A percentile compares a stretch with the other conserved stretches of the same genome.
Evolutionary conservation across 92 coral and sea anemone species (phyloP).

Genomic region (Palythoa heliodiscus): DNA sequence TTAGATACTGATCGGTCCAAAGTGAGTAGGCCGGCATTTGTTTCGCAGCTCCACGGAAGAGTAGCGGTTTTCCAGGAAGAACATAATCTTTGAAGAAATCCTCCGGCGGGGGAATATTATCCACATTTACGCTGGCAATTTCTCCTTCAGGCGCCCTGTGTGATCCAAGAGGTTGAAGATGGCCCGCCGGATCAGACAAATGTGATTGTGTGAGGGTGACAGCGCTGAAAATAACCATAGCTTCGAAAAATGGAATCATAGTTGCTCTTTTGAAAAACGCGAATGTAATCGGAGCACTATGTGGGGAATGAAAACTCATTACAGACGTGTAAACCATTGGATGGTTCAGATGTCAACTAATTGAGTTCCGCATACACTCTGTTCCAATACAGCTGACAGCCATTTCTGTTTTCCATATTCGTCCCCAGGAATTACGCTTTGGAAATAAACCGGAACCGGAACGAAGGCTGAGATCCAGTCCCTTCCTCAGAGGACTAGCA

Average conservation of each 20-base stretch:
- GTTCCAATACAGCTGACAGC: background rate
- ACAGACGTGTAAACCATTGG: background rate
- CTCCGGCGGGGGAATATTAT: conserved; percentile 69
- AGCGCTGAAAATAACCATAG: background rate
- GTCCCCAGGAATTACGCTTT: background rate
- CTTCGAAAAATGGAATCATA: background rate
- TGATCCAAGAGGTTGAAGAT: conserved; percentile 86
- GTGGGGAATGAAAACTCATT: background rate
- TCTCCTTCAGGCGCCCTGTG: conserved; percentile 80
- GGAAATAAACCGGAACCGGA: background rate
- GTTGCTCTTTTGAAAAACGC: background rate
- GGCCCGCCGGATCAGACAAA: conserved; percentile 73
- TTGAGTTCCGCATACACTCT: background rate
- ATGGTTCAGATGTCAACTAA: background rate
- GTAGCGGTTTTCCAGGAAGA: conserved; percentile 80
- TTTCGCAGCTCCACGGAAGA: conserved; percentile 89
- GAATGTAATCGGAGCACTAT: background rate
- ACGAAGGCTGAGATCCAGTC: background rate
- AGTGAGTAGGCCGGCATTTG: conserved; percentile 77
- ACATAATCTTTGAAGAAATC: conserved; percentile 80
- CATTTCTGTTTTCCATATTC: background rate
- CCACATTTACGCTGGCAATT: conserved; percentile 39
- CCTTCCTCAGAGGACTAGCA: too few relatives aligned
- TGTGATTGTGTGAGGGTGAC: background rate
- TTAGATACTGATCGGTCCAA: conserved; percentile 96